These are phyloP conservation scores for Meloidogyne chitwoodi DNA, from an alignment of 1,140 invertebrate genomes.

Conservation along the genomic window DNA sequence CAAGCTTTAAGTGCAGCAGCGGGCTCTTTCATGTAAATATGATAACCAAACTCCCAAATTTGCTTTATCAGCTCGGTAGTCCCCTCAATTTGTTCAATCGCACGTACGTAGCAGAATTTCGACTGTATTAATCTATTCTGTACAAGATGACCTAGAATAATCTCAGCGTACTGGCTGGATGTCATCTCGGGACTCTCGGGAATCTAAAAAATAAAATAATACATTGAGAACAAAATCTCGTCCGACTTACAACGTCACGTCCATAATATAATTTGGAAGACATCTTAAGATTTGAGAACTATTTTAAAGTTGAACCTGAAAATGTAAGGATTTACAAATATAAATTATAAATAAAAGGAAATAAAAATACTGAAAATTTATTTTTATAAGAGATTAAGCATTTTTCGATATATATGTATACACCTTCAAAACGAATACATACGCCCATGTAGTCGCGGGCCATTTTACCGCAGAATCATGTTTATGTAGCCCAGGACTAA, in stretches of 20 bases:
- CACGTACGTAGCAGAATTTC: constrained; percentile 21
- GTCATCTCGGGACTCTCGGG: not conserved
- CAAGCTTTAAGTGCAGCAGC: not conserved
- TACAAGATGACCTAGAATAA: constrained; percentile 6
- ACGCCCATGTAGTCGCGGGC: too few relatives aligned
- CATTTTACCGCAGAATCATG: too few relatives aligned
- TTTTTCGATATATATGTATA: too few relatives aligned
- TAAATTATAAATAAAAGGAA: too few relatives aligned
- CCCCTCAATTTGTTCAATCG: not conserved
- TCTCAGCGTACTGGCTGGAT: not conserved
- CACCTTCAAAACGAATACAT: too few relatives aligned
- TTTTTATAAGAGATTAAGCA: too few relatives aligned
- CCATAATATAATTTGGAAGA: not conserved
- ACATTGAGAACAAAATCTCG: not conserved
- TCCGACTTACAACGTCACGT: not conserved
- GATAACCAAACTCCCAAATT: constrained; percentile 5
- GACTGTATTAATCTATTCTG: not conserved
- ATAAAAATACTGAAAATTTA: too few relatives aligned
- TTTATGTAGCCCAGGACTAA: too few relatives aligned
- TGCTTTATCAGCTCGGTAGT: not conserved
- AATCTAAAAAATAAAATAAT: not conserved
- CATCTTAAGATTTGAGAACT: not conserved
- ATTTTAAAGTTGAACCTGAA: not conserved
- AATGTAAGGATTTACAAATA: not conserved
- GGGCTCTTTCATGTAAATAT: not conserved